These are phyloP conservation scores for Limenitis camilla DNA, from an alignment of 2,888 invertebrate species.

Conservation along the genomic window DNA sequence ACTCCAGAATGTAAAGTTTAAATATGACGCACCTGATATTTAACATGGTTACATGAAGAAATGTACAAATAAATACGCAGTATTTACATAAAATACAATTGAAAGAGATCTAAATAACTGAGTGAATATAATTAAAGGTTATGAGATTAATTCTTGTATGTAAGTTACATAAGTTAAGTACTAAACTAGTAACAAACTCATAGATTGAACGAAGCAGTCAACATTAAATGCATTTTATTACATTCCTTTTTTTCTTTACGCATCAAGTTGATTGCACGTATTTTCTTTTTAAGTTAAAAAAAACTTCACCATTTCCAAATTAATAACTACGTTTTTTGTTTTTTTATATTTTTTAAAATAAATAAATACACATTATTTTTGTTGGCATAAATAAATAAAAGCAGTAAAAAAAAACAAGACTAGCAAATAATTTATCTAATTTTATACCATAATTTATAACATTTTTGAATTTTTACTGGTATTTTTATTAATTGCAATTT, in stretches of 20 bases:
- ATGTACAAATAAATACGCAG: slow-evolving; percentile 13
- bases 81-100: slow-evolving; percentile 15
- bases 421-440: too few relatives aligned
- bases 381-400: too few relatives aligned
- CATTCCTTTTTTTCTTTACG: neutral
- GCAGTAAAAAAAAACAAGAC: too few relatives aligned
- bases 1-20: too few relatives aligned
- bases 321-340: too few relatives aligned
- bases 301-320: too few relatives aligned
- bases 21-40: neutral
- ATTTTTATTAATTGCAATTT: neutral
- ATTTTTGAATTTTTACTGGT: too few relatives aligned
- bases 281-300: too few relatives aligned
- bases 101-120: slow-evolving; percentile 12
- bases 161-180: slow-evolving; percentile 4
- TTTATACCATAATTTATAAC: too few relatives aligned
- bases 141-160: slow-evolving; percentile 4
- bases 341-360: too few relatives aligned
- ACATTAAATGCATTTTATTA: slow-evolving; percentile 3
- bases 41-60: neutral
- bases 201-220: slow-evolving; percentile 12
- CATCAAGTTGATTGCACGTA: neutral
- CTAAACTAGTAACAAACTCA: slow-evolving; percentile 5
- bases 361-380: too few relatives aligned
- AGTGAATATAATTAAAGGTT: slow-evolving; percentile 1